Evolutionary conservation across 2,888 invertebrate genomes (phyloP), one percentile per base, ranked within the genome.

Genomic region (Scelioninae gen. 2): DNA sequence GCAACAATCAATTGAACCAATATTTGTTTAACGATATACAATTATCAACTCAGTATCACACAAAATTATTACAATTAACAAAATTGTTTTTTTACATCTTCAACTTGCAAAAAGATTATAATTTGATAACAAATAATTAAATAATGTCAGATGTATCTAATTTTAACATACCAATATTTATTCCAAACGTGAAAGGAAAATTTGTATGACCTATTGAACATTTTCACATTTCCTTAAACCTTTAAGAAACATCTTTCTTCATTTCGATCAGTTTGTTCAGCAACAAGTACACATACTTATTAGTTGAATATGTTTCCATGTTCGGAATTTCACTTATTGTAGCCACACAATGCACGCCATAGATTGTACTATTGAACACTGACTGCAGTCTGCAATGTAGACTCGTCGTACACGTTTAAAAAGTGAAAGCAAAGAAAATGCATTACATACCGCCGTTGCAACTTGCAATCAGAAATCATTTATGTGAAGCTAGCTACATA

Each of bases 391-490:
- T 67, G 50, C 43, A 16, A 58, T 41, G 37, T 61, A 52, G 50
- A 61, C 18, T 60, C 16, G 35, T 35, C 61, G 11, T 53, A 48
- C 16, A 31, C 46, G 53, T 64, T 71, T 71, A 43, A 64, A 70
- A 64, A 71, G 71, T 64, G 71, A 71, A 71, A 71, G 71, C 64
- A 28, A 13, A 35, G 22, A n/a, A 70, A 63, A 63, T 57, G 55
- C 55, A 69, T 22, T 53, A 48, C 31, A 31, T 13, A 58, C 18
- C 4, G 58, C 6, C 15, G 35, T 7, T 5, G 31, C 37, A 16
- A 3, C 45, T 53, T n/a, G n/a, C n/a, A n/a, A n/a, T n/a, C n/a
- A n/a, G n/a, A n/a, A n/a, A n/a, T n/a, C n/a, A n/a, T n/a, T n/a
- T 6, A 7, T 15, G 15, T 64, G 53, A 53, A 63, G 43, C 0